Percentiles rank a stretch among this genome's conserved stretches.
These are phyloP conservation scores for Drosophila novamexicana DNA, from an alignment of 1,140 invertebrate species.

Conservation along the genomic window DNA sequence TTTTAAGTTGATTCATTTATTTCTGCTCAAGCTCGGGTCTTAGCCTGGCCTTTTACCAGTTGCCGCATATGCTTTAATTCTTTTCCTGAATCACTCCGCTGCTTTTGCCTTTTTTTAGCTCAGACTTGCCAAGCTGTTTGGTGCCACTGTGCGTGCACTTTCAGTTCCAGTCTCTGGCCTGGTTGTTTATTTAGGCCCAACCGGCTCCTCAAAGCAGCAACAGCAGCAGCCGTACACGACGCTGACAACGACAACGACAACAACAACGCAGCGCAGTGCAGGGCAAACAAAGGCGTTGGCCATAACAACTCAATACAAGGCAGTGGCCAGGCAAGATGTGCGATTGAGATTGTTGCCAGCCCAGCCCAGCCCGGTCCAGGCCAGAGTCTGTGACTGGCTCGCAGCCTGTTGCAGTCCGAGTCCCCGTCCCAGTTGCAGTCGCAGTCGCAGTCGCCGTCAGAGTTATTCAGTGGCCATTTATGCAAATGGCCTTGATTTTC, in stretches of 20 bases:
- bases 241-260: slow-evolving; percentile 48
- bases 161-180: slow-evolving; percentile 45
- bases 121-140: neutral
- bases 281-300: slow-evolving; percentile 80
- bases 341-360: slow-evolving; percentile 40
- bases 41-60: too few relatives aligned
- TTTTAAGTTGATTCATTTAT: too few relatives aligned
- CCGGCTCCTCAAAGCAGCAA: slow-evolving; percentile 59
- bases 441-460: neutral
- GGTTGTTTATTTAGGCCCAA: slow-evolving; percentile 76
- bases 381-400: slow-evolving; percentile 8
- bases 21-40: too few relatives aligned
- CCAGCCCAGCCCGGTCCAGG: neutral
- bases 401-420: slow-evolving; percentile 17
- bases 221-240: slow-evolving; percentile 68
- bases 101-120: neutral
- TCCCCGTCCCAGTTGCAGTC: neutral
- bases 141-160: slow-evolving; percentile 56
- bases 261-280: slow-evolving; percentile 36
- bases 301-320: slow-evolving; percentile 79
- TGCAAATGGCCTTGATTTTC: slow-evolving; percentile 76
- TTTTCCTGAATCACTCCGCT: neutral
- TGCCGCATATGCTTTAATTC: too few relatives aligned
- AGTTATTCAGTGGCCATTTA: slow-evolving; percentile 59
- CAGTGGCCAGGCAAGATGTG: slow-evolving; percentile 33